Percentiles rank a stretch among this genome's conserved stretches.
Conservation (phyloP, 2,797 vertebrate species). For the Brachyalestes nurse region DNA sequence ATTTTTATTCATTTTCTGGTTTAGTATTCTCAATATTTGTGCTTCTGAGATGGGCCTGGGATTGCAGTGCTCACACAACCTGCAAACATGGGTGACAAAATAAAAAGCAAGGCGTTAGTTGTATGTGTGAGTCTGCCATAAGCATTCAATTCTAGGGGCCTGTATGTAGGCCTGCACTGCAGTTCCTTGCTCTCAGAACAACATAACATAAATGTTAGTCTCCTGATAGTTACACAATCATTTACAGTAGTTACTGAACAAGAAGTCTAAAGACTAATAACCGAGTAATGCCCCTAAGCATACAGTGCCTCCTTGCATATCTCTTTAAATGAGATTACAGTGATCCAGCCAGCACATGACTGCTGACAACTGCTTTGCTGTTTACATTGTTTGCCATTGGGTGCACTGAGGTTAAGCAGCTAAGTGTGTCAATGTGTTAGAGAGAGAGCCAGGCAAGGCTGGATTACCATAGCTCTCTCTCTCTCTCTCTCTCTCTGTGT, state of each 20-base stretch:
- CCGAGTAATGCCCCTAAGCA: neutral
- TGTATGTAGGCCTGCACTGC: neutral
- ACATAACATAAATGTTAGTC: no score
- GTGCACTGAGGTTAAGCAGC: constrained; percentile 29
- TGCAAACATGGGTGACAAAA: no score
- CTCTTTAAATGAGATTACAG: constrained; percentile 17
- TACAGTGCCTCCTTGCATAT: neutral
- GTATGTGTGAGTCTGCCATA: neutral
- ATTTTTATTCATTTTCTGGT: no score
- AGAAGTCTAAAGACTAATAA: neutral
- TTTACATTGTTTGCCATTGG: constrained; percentile 3
- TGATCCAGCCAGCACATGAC: constrained; percentile 13
- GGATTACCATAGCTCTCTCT: constrained; percentile 34
- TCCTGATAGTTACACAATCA: no score
- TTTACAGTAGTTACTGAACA: neutral
- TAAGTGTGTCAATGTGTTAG: constrained; percentile 45
- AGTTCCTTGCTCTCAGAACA: no score
- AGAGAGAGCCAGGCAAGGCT: constrained; percentile 18
- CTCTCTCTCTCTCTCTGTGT: no score
- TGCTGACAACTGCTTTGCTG: neutral
- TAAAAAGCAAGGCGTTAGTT: no score
- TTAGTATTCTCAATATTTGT: no score
- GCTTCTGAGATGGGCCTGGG: no score
- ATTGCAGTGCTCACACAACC: no score
- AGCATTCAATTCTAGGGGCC: neutral